Conservation (phyloP, 2,797 vertebrate genomes). For the Geotrypetes seraphini region DNA sequence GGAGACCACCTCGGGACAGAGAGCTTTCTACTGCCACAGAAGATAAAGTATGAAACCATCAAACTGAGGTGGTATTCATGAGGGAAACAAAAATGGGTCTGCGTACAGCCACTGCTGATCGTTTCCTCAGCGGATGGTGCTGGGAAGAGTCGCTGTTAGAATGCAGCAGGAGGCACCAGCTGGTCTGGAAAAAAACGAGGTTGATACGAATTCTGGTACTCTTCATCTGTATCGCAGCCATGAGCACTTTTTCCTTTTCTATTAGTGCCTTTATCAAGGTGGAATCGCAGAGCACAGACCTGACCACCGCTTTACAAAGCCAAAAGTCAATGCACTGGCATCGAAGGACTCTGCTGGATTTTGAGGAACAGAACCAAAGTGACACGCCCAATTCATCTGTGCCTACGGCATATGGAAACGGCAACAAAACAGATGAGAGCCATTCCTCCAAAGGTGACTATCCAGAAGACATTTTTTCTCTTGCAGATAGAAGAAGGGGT, state of each 20-base stretch:
- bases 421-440: conserved; percentile 40
- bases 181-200: conserved; percentile 77
- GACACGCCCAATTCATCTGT: conserved; percentile 46
- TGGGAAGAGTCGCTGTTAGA: conserved; percentile 19
- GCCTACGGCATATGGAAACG: conserved; percentile 46
- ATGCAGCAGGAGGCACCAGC: conserved; percentile 47
- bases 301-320: conserved; percentile 35
- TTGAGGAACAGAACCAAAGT: conserved; percentile 54
- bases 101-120: conserved; percentile 26
- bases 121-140: conserved; percentile 39
- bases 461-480: conserved; percentile 76
- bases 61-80: conserved; percentile 14
- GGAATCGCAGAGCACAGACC: conserved; percentile 44
- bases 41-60: conserved; percentile 39
- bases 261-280: conserved; percentile 80
- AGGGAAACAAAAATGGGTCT: conserved; percentile 41
- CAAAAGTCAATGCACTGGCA: conserved; percentile 37
- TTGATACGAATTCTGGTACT: conserved; percentile 74
- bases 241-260: conserved; percentile 75
- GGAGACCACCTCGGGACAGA: conserved; percentile 10
- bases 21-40: conserved; percentile 9
- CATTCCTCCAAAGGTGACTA: conserved; percentile 68
- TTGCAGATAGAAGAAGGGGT: conserved; percentile 70
- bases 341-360: conserved; percentile 86
- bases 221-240: conserved; percentile 70